Evolutionary conservation across 2,797 vertebrate genomes (phyloP).

Genomic region (Malacoctenus gilli): DNA sequence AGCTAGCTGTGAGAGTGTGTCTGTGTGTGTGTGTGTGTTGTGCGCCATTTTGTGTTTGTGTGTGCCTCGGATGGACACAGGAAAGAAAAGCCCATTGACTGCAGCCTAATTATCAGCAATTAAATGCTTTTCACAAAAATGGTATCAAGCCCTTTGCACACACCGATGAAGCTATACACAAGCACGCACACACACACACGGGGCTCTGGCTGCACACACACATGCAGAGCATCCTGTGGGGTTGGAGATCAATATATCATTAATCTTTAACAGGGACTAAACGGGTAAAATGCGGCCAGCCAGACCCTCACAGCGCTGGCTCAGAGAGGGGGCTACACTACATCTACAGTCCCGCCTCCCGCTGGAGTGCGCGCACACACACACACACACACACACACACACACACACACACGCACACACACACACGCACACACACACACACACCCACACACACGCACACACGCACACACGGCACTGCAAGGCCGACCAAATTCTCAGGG

Average conservation of each 20-base stretch:
- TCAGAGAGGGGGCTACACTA: constrained; percentile 68
- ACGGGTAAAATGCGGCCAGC: constrained; percentile 78
- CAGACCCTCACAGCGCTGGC: constrained; percentile 79
- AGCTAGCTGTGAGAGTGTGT: constrained; percentile 63
- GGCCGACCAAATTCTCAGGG: constrained; percentile 66
- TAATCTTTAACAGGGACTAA: constrained; percentile 84
- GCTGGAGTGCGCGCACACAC: constrained; percentile 58
- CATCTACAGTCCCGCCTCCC: constrained; percentile 64
- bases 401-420: constrained; percentile 61
- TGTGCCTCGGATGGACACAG: constrained; percentile 51
- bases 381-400: constrained; percentile 60
- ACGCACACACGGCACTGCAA: constrained; percentile 60
- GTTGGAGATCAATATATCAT: constrained; percentile 79
- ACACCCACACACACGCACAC: constrained; percentile 57
- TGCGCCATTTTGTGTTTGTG: constrained; percentile 62
- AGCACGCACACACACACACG: constrained; percentile 1
- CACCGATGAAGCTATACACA: constrained; percentile 32
- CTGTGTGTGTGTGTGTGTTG: constrained; percentile 39
- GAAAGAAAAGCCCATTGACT: constrained; percentile 48
- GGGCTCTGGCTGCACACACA: constrained; percentile 10
- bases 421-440: constrained; percentile 61
- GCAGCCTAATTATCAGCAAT: constrained; percentile 65
- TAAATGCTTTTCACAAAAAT: constrained; percentile 56
- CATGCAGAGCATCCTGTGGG: constrained; percentile 59
- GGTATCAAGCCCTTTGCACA: constrained; percentile 43